phyloP scores from a whole-genome alignment of 2,113 vertebrate genomes.

The Pionites leucogaster region DNA sequence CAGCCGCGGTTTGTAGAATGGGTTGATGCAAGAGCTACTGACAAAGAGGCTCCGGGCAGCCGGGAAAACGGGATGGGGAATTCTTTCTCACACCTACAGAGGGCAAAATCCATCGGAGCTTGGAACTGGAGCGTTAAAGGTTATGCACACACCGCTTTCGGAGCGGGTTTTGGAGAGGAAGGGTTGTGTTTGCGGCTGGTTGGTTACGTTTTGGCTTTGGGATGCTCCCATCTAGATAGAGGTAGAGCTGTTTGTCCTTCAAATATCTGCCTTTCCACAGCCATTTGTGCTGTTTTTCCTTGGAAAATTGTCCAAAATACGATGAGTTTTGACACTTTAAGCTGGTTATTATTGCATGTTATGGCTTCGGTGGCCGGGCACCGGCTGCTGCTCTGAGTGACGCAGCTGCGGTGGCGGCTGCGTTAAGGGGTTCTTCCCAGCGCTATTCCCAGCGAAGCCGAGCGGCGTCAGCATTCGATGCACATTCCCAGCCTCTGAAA shows the following conservation, averaged over 20 bases:
- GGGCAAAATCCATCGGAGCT: background rate
- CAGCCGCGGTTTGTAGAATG: accelerated
- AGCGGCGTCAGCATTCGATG: background rate
- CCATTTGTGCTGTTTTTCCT: accelerated
- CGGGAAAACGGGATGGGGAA: background rate
- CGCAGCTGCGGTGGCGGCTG: accelerated
- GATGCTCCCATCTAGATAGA: accelerated
- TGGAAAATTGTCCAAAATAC: accelerated
- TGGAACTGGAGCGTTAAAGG: accelerated
- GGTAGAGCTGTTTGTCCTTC: accelerated
- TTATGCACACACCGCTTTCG: accelerated
- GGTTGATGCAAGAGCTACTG: accelerated
- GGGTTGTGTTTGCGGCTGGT: background rate
- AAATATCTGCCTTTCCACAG: accelerated
- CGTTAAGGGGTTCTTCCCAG: background rate
- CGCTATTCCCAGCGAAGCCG: accelerated
- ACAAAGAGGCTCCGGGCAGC: accelerated
- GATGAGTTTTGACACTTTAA: background rate
- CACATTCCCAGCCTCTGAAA: background rate
- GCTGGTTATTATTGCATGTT: accelerated
- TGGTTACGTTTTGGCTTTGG: background rate
- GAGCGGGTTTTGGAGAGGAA: accelerated
- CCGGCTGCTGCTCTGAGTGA: background rate
- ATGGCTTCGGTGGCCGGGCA: background rate
- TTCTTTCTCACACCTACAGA: background rate